phyloP scores from a whole-genome alignment of 2,888 invertebrate genomes.

The Eudasyphora cyanicolor region DNA sequence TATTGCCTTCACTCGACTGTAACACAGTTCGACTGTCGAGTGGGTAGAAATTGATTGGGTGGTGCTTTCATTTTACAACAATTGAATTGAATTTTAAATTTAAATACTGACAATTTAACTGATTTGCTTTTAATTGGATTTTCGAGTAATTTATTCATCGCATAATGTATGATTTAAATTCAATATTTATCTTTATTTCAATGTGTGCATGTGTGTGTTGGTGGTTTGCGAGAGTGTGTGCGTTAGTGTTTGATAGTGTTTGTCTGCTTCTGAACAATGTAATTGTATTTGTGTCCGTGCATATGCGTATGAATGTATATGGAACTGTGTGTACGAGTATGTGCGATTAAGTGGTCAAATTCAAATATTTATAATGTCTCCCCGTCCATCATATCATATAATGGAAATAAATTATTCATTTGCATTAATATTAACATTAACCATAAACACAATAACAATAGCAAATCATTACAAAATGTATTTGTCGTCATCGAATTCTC shows the following conservation, averaged over 20 bases:
- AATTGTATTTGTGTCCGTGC: not conserved
- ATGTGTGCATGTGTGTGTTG: not conserved
- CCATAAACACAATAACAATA: not conserved
- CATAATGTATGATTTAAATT: constrained; percentile 30
- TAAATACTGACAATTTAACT: constrained; percentile 57
- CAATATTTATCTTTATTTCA: constrained; percentile 11
- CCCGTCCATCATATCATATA: constrained; percentile 15
- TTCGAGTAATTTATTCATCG: constrained; percentile 39
- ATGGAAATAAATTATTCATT: constrained; percentile 32
- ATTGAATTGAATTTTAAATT: constrained; percentile 53
- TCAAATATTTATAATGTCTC: constrained; percentile 33
- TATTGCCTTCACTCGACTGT: not conserved
- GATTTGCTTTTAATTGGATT: constrained; percentile 60
- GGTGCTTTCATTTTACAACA: constrained; percentile 11
- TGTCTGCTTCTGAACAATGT: not conserved
- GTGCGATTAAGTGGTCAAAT: constrained; percentile 26
- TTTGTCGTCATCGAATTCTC: not conserved
- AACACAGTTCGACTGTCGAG: not conserved
- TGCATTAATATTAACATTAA: not conserved
- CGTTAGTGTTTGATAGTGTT: not conserved
- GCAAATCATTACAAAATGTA: not conserved
- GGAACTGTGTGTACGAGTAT: not conserved
- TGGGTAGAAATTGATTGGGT: not conserved
- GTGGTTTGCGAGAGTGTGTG: not conserved
- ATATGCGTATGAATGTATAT: not conserved